Conservation (phyloP, 2,113 vertebrate genomes). For the Psittacus erithacus region DNA sequence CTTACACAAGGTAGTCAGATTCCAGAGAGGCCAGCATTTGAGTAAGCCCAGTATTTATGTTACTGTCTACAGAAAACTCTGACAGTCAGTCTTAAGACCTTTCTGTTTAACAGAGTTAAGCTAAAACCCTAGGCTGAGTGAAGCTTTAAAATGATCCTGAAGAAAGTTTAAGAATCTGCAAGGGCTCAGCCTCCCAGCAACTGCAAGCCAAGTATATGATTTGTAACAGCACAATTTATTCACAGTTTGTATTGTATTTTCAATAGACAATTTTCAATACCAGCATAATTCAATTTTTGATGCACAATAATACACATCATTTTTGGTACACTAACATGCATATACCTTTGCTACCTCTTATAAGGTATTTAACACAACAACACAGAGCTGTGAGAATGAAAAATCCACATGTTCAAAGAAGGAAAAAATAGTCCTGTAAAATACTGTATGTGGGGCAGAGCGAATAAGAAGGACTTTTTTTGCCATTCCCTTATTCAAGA, state of each 20-base stretch:
- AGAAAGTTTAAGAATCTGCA: conserved; percentile 35
- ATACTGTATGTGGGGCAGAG: not conserved
- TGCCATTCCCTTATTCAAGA: not conserved
- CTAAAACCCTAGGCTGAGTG: conserved; percentile 50
- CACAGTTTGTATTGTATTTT: not conserved
- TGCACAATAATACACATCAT: not conserved
- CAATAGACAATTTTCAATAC: not conserved
- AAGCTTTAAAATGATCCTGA: conserved; percentile 59
- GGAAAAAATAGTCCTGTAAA: not conserved
- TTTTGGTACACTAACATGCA: not conserved
- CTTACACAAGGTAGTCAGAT: conserved; percentile 19
- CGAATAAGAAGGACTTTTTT: not conserved
- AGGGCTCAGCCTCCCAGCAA: conserved; percentile 7
- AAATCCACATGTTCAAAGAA: not conserved
- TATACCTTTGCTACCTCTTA: not conserved
- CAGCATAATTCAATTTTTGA: not conserved
- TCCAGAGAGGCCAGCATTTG: conserved; percentile 27
- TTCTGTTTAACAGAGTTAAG: conserved; percentile 54
- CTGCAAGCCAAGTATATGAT: not conserved
- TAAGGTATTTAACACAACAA: not conserved
- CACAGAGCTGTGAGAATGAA: not conserved
- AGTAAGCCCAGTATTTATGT: conserved; percentile 45
- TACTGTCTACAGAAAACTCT: conserved; percentile 49
- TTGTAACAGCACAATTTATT: conserved; percentile 6
- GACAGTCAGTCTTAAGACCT: conserved; percentile 53